Base-by-base conservation (phyloP, 2,888 invertebrate genomes). In the Thyatira batis region DNA sequence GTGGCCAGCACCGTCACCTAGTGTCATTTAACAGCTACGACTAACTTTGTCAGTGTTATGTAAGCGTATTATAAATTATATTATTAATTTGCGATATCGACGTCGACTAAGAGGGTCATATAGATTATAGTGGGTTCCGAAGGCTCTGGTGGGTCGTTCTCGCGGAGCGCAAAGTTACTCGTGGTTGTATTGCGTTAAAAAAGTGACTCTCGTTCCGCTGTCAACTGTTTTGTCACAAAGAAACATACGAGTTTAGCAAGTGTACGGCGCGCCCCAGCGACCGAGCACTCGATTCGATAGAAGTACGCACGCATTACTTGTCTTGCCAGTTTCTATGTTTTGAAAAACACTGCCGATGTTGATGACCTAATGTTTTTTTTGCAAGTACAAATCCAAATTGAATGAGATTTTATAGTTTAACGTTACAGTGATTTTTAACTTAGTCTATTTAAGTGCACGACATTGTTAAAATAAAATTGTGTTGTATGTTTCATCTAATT, bases 311-410 rank as follows among this genome's bases (percentile, higher is more conserved):
- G 89, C 87, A 87, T 76, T 77, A 82, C 87, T 86, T 88, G 89
- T 83, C 87, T 89, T 90, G 91, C 91, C 91, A 85, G 90, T 89
- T 84, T 91, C 90, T 91, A 91, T 91, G 90, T 89, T 89, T 33
- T 85, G 87, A 80, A 82, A 78, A 82, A 85, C 85, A 89, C 85
- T 85, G 88, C 87, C 89, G 84, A 82, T 84, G 79, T 82, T 86
- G 78, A 80, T 79, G 82, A 85, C 81, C 84, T 84, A 84, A 85
- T 86, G 72, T 85, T 86, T 60, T 71, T 87, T 85, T 80, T 89
- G 90, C 89, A 87, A 92, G 91, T 92, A 92, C 91, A 92, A 92
- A 91, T 90, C 89, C 87, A 82, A 90, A 84, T 85, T 88, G 89
- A 91, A 89, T 89, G 90, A 90, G 84, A 89, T 89, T 89, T 87